A percentile compares a stretch with the other conserved stretches of the same genome.
Evolutionary conservation across 2,888 invertebrate genomes (phyloP).

Genomic region (Tiliacea aurago): DNA sequence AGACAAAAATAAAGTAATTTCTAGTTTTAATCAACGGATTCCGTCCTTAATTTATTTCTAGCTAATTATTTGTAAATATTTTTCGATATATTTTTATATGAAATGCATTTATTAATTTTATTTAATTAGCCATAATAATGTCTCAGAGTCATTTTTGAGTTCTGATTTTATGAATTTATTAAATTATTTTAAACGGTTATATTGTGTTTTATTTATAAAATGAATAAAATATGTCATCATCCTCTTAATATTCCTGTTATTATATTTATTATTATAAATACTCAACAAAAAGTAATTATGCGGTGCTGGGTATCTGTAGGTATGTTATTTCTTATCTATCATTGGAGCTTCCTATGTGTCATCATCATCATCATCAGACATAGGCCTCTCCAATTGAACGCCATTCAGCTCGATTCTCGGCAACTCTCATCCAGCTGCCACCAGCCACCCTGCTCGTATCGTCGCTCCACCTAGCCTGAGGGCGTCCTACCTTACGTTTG

Average conservation of each 20-base stretch:
- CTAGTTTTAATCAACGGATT: conserved; percentile 58
- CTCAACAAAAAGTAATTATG: no score
- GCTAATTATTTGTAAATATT: conserved; percentile 75
- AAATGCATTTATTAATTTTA: conserved; percentile 84
- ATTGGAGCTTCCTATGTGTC: no score
- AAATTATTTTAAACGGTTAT: conserved; percentile 65
- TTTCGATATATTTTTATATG: conserved; percentile 60
- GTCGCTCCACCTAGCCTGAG: no score
- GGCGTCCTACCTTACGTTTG: no score
- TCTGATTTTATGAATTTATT: conserved; percentile 70
- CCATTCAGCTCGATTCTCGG: no score
- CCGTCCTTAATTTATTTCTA: conserved; percentile 75
- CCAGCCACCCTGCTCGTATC: no score
- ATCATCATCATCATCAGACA: no score
- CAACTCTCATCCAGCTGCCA: no score
- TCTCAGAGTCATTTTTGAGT: conserved; percentile 55
- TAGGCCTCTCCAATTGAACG: no score
- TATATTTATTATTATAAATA: neutral
- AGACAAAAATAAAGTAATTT: conserved; percentile 43
- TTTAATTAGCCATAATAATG: conserved; percentile 80
- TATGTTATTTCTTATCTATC: no score
- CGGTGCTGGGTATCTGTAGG: no score
- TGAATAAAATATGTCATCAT: neutral
- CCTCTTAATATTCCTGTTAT: neutral
- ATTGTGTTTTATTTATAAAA: conserved; percentile 10